Conservation (phyloP, 2,888 invertebrate species). For the Portevinia maculata region DNA sequence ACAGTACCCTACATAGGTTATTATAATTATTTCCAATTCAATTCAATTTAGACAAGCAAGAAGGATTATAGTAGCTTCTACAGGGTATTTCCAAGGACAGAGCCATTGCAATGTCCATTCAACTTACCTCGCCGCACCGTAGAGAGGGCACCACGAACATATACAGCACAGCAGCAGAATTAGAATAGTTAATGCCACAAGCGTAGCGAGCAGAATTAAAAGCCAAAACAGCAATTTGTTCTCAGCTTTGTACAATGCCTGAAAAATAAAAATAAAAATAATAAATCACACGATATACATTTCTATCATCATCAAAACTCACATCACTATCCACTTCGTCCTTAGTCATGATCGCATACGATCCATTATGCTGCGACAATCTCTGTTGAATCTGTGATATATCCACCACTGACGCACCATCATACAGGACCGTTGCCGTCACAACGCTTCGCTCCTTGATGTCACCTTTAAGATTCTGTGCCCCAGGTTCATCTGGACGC, state of each 20-base stretch:
- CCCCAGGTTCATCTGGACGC: constrained; percentile 84
- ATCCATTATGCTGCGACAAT: constrained; percentile 83
- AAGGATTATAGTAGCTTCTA: constrained; percentile 57
- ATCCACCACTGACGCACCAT: constrained; percentile 87
- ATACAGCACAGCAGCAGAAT: constrained; percentile 91
- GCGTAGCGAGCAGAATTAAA: constrained; percentile 88
- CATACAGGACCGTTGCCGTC: constrained; percentile 88
- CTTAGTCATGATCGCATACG: constrained; percentile 80
- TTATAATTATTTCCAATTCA: background rate
- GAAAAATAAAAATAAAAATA: constrained; percentile 80
- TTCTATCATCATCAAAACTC: constrained; percentile 76
- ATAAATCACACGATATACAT: background rate
- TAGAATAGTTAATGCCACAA: constrained; percentile 88
- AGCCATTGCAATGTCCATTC: background rate
- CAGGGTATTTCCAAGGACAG: constrained; percentile 2
- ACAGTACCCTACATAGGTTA: background rate
- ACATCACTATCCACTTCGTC: constrained; percentile 80
- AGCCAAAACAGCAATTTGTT: constrained; percentile 90
- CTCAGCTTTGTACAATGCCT: constrained; percentile 89
- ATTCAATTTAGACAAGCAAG: constrained; percentile 46
- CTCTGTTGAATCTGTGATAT: constrained; percentile 89
- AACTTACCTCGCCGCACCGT: constrained; percentile 88
- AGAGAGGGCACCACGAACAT: constrained; percentile 93
- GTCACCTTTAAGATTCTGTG: constrained; percentile 84
- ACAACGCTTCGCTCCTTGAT: constrained; percentile 88